phyloP scores from a whole-genome alignment of 2,797 vertebrate genomes.

The Clamator glandarius region DNA sequence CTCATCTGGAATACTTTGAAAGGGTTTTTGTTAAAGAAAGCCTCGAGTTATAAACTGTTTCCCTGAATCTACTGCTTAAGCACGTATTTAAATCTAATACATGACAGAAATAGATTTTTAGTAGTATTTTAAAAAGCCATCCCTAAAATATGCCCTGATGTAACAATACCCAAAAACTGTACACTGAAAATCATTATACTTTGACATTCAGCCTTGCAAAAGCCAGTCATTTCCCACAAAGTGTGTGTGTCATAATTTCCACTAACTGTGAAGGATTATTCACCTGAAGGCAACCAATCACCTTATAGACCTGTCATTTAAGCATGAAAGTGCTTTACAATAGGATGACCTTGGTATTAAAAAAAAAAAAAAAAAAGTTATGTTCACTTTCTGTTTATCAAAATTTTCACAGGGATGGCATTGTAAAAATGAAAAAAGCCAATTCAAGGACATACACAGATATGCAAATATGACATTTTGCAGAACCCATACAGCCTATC shows the following conservation, averaged over 20 bases:
- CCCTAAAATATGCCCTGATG: background rate
- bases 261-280: background rate
- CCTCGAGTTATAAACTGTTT: background rate
- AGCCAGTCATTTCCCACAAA: background rate
- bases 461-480: conserved; percentile 42
- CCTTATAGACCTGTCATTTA: background rate
- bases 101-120: background rate
- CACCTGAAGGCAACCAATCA: background rate
- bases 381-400: background rate
- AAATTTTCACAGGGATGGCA: background rate
- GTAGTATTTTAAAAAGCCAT: background rate
- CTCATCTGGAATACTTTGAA: background rate
- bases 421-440: background rate
- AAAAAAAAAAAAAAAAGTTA: background rate
- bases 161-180: background rate
- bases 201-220: background rate
- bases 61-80: background rate
- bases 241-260: background rate
- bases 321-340: background rate
- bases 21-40: background rate
- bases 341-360: background rate
- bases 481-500: background rate
- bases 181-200: background rate
- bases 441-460: background rate
- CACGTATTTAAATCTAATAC: background rate